Evolutionary conservation across 2,797 vertebrate species (phyloP).

Genomic region (Syndactyla subalaris): DNA sequence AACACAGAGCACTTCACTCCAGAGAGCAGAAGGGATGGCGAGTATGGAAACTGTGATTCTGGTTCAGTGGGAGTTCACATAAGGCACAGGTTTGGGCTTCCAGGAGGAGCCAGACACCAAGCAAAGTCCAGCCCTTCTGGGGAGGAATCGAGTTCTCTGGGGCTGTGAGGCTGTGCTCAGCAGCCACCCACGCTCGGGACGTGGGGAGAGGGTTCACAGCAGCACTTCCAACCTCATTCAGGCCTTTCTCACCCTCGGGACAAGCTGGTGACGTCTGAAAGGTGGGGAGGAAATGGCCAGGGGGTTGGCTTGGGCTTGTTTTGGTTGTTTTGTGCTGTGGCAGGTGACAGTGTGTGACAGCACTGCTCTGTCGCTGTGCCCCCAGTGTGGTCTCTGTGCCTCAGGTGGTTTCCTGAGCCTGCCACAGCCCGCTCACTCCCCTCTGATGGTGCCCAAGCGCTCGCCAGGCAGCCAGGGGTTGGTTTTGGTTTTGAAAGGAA

Average conservation of each 20-base stretch:
- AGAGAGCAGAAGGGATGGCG: background rate
- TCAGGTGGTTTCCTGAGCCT: background rate
- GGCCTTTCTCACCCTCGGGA: too few species aligned
- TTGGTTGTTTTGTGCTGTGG: background rate
- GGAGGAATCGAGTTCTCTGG: background rate
- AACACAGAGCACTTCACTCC: fast-evolving
- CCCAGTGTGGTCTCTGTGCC: background rate
- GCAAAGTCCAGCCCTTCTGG: background rate
- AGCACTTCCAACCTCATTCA: fast-evolving
- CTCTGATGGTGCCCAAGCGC: background rate
- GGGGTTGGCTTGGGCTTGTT: fast-evolving
- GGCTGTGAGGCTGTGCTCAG: background rate
- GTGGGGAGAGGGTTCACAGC: fast-evolving
- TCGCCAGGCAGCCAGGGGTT: fast-evolving
- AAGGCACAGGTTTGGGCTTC: fast-evolving
- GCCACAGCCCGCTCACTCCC: background rate
- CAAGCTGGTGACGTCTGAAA: background rate
- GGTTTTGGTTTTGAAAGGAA: background rate
- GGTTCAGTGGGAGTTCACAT: background rate
- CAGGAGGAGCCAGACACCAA: background rate
- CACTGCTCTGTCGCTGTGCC: background rate
- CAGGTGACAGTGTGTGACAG: background rate
- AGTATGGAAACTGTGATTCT: fast-evolving
- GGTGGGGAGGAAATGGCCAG: fast-evolving
- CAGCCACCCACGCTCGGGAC: fast-evolving